phyloP scores from a whole-genome alignment of 2,888 invertebrate species.

The Lithophane ornitopus region DNA sequence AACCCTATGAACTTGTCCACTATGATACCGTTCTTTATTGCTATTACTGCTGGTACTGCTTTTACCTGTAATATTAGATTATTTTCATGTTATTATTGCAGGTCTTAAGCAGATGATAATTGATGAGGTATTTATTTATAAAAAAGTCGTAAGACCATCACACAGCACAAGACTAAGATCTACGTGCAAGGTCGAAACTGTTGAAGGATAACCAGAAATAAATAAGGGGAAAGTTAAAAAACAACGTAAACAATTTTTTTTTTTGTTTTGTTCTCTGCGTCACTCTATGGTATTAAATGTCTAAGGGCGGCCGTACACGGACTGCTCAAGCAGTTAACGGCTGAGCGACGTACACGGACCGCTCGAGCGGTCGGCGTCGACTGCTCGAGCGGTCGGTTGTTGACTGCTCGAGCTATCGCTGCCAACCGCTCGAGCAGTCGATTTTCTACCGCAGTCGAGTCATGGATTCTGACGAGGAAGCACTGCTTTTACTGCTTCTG shows the following conservation, averaged over 20 bases:
- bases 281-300: not conserved
- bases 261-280: not conserved
- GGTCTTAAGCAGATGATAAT: too few relatives aligned
- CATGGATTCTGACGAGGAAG: too few relatives aligned
- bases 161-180: not conserved
- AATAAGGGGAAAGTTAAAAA: not conserved
- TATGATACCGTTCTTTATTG: slow-evolving; percentile 95
- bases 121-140: not conserved
- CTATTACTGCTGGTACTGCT: slow-evolving; percentile 95
- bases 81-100: not conserved
- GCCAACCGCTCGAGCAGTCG: too few relatives aligned
- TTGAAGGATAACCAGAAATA: not conserved
- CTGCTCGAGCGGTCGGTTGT: too few relatives aligned
- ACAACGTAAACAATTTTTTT: not conserved
- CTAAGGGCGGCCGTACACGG: too few relatives aligned
- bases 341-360: too few relatives aligned
- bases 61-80: slow-evolving; percentile 90
- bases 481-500: too few relatives aligned
- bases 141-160: not conserved
- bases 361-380: too few relatives aligned
- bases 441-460: too few relatives aligned
- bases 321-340: too few relatives aligned
- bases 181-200: not conserved
- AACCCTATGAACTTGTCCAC: slow-evolving; percentile 97
- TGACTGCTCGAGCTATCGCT: too few relatives aligned